Percentiles rank a stretch among this genome's conserved stretches.
These are phyloP conservation scores for Phlogophora meticulosa DNA, from an alignment of 2,888 invertebrate genomes.

Conservation along the genomic window DNA sequence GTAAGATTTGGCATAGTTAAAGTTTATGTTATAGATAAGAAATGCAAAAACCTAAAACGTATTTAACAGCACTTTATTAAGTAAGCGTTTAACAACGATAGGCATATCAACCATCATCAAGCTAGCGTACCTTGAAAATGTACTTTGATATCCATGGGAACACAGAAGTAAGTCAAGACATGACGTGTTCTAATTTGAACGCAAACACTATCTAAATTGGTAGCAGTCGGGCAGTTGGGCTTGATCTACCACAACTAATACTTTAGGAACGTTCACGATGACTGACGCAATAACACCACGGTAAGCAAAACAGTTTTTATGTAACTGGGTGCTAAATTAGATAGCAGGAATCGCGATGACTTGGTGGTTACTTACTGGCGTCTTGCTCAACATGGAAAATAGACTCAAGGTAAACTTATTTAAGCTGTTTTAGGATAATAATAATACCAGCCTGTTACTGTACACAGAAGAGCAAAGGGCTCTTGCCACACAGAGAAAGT, in stretches of 20 bases:
- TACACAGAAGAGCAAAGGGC: no score
- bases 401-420: not conserved
- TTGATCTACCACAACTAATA: conserved; percentile 53
- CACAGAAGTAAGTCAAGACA: not conserved
- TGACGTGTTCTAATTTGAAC: conserved; percentile 26
- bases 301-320: conserved; percentile 7
- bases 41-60: no score
- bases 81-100: no score
- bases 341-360: no score
- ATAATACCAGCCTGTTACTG: no score
- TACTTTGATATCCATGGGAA: not conserved
- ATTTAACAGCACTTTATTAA: no score
- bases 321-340: conserved; percentile 11
- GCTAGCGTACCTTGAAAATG: not conserved
- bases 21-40: no score
- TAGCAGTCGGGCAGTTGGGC: conserved; percentile 1
- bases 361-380: not conserved
- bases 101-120: no score
- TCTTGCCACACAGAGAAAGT: no score
- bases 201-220: conserved; percentile 3
- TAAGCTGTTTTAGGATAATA: no score
- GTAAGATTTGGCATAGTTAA: no score
- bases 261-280: conserved; percentile 15
- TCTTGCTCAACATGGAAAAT: not conserved
- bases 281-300: conserved; percentile 37